Percentiles rank a stretch among this genome's conserved stretches.
These are phyloP conservation scores for Ibidorhyncha struthersii DNA, from an alignment of 2,113 vertebrate genomes.

Conservation along the genomic window DNA sequence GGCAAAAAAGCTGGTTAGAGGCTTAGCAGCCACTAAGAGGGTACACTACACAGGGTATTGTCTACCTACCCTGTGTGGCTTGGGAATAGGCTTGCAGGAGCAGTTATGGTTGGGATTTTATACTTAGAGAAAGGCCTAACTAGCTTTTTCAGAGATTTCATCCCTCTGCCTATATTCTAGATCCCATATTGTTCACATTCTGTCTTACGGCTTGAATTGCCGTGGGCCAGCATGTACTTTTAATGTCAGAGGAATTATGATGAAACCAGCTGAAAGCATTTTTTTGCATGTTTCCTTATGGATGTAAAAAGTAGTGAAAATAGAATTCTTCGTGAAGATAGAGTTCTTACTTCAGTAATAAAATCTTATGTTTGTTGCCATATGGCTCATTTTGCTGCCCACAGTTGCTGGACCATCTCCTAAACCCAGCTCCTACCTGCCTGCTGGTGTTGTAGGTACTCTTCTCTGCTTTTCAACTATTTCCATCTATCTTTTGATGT, in stretches of 20 bases:
- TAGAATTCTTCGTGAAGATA: neutral
- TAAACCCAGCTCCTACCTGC: neutral
- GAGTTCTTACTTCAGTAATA: neutral
- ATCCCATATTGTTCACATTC: neutral
- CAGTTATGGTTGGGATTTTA: neutral
- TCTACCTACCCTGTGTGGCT: neutral
- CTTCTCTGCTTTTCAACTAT: neutral
- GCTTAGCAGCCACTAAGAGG: neutral
- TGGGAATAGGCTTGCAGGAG: neutral
- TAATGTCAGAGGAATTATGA: neutral
- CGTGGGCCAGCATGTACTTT: neutral
- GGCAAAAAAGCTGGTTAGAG: neutral
- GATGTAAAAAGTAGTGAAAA: neutral
- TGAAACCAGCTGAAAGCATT: neutral
- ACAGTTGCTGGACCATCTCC: neutral
- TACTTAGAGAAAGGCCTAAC: neutral
- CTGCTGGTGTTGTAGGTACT: neutral
- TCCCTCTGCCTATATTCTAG: neutral
- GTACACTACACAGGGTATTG: neutral
- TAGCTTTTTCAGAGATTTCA: neutral
- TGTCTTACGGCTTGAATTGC: neutral
- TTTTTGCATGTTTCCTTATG: neutral
- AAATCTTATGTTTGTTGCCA: neutral
- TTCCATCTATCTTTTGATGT: neutral
- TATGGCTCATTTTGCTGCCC: neutral